Conservation (phyloP, 2,113 vertebrate species). For the Cyphomyrus discorhynchus region DNA sequence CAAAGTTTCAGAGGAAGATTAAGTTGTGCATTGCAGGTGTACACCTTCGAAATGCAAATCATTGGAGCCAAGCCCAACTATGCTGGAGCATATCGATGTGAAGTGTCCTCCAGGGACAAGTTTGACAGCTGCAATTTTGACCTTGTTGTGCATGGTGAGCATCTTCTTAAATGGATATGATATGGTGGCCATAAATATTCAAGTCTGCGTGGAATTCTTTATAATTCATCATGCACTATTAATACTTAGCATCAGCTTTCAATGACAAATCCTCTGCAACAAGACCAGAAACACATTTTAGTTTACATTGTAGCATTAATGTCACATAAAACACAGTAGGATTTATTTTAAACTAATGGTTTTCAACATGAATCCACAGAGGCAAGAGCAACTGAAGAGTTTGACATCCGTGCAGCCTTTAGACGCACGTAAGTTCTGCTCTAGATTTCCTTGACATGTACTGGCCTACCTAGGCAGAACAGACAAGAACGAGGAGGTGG, state of each 20-base stretch:
- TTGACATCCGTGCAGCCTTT: conserved; percentile 87
- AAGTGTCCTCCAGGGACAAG: conserved; percentile 88
- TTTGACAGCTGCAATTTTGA: conserved; percentile 96
- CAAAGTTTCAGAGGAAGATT: not conserved
- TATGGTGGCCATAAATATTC: not conserved
- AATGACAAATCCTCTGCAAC: not conserved
- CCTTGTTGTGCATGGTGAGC: conserved; percentile 76
- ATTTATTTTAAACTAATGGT: not conserved
- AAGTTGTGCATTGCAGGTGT: conserved; percentile 59
- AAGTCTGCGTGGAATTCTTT: not conserved
- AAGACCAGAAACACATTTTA: not conserved
- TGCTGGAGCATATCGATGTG: conserved; percentile 84
- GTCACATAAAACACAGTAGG: not conserved
- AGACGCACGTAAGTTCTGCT: conserved; percentile 80
- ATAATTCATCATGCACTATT: not conserved
- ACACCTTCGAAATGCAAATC: conserved; percentile 86
- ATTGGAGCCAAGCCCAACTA: conserved; percentile 76
- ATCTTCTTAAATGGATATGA: not conserved
- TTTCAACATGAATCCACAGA: conserved; percentile 57
- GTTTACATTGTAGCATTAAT: not conserved
- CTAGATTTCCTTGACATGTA: not conserved
- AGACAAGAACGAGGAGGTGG: not conserved
- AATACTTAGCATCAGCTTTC: not conserved
- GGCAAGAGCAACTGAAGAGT: conserved; percentile 58
- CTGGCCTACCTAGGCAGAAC: not conserved